Conservation (phyloP, 2,113 vertebrate genomes). For the Charina bottae region DNA sequence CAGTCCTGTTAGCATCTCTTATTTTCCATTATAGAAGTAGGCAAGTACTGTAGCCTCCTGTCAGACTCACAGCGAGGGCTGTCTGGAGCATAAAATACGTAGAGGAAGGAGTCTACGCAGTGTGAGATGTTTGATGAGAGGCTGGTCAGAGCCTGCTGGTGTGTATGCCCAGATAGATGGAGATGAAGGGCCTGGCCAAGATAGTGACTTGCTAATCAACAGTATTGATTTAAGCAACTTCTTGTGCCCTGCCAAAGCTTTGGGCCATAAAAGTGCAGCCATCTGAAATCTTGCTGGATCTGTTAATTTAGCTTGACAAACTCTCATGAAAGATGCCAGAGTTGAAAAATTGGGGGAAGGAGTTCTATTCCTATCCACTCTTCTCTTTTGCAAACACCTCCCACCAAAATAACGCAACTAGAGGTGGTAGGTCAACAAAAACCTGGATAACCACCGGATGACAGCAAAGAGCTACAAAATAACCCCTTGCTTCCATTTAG, state of each 20-base stretch:
- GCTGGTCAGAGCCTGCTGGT: slow-evolving; percentile 66
- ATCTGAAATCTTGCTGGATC: slow-evolving; percentile 70
- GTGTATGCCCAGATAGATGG: slow-evolving; percentile 64
- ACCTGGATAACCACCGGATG: not conserved
- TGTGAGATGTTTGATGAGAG: slow-evolving; percentile 67
- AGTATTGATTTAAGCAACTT: slow-evolving; percentile 70
- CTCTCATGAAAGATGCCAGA: slow-evolving; percentile 56
- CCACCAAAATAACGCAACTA: not conserved
- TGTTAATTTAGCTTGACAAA: slow-evolving; percentile 52
- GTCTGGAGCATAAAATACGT: slow-evolving; percentile 41
- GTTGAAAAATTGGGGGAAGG: slow-evolving; percentile 27
- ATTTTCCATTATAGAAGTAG: slow-evolving; percentile 55
- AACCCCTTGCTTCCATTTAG: not conserved
- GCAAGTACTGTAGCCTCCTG: slow-evolving; percentile 54
- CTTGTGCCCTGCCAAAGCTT: slow-evolving; percentile 72
- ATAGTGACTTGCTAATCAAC: slow-evolving; percentile 69
- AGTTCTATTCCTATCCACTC: not conserved
- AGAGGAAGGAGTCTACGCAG: slow-evolving; percentile 58
- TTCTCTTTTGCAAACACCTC: not conserved
- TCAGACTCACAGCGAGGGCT: slow-evolving; percentile 58
- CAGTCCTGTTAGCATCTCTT: slow-evolving; percentile 54
- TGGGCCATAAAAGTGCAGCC: slow-evolving; percentile 67
- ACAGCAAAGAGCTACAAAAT: not conserved
- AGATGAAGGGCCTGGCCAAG: slow-evolving; percentile 60
- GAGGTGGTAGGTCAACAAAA: no score